Evolutionary conservation across 2,797 vertebrate genomes (phyloP), one percentile per base, ranked within the genome.

Genomic region (Gambelia wislizenii): DNA sequence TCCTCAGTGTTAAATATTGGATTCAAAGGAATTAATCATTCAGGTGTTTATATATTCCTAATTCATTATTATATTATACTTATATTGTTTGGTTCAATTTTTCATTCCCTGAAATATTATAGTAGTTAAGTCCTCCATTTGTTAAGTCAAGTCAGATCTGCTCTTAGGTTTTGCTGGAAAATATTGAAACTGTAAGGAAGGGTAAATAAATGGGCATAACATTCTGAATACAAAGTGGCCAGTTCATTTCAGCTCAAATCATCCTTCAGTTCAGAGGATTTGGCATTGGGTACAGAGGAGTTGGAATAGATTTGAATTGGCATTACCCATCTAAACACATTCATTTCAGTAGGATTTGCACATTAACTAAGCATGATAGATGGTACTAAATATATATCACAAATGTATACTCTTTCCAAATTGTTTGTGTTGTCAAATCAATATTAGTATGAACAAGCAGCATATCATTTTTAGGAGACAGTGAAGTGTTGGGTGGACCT

Each of bases 401-500:
- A 33, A 59, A 9, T 12, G 52, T 16, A n/a, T 33, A 22, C 5
- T 56, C 18, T 74, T 87, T 44, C 25, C 25, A 89, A 77, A 69
- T 44, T 14, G 25, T 44, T 78, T 59, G 64, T 27, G 13, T 56
- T 77, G 36, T 47, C 74, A 77, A 64, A 42, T 33, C 36, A 56
- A 74, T 81, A 80, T 61, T 27, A 84, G 33, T 27, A 33, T 67
- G 83, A 92, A 89, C 27, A 7, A 91, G 14, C 13, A 90, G 56
- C 75, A 86, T 61, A 9, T 0, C 0, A 84, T 90, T 74, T 77
- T 88, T 59, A 89, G 92, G 78, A 87, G 1, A 39, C 83, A 87
- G 12, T 83, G 10, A 33, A 93, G 54, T 90, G 36, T 91, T 91
- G 74, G 59, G 88, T 89, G 36, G 86, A 33, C 76, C 88, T 91